Evolutionary conservation across 2,888 invertebrate species (phyloP).

Genomic region (Branchinecta sandiegonensis): DNA sequence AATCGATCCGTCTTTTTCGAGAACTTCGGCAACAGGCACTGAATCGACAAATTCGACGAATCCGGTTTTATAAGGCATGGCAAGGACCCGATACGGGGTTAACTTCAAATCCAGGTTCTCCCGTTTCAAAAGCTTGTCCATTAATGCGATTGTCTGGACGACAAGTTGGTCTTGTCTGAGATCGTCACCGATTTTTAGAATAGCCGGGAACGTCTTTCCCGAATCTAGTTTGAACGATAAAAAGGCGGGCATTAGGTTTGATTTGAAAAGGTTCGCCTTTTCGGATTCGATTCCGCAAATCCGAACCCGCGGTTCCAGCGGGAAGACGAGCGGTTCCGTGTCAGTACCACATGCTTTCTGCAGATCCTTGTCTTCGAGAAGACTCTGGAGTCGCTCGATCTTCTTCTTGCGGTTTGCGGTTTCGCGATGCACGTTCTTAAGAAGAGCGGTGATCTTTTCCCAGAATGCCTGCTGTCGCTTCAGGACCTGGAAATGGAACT

Average conservation of each 20-base stretch:
- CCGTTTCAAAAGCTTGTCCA: conserved; percentile 83
- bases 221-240: conserved; percentile 73
- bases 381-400: conserved; percentile 68
- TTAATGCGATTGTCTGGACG: conserved; percentile 90
- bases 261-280: conserved; percentile 86
- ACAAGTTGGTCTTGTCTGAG: conserved; percentile 93
- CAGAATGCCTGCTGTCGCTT: conserved; percentile 78
- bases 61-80: conserved; percentile 73
- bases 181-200: conserved; percentile 97
- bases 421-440: conserved; percentile 75
- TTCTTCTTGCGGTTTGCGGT: conserved; percentile 77
- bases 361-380: conserved; percentile 52
- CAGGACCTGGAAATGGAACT: conserved; percentile 42
- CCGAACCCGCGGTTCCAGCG: conserved; percentile 76
- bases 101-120: conserved; percentile 93
- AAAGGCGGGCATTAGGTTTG: conserved; percentile 85
- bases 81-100: conserved; percentile 87
- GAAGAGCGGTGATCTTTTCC: conserved; percentile 70
- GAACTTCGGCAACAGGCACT: conserved; percentile 75
- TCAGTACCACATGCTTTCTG: conserved; percentile 57
- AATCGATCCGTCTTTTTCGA: conserved; percentile 72
- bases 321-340: conserved; percentile 85
- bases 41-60: conserved; percentile 93
- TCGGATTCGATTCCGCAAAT: conserved; percentile 77
- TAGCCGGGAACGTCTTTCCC: conserved; percentile 68